Evolutionary conservation across 2,888 invertebrate species (phyloP).

Genomic region (Tinea pellionella): DNA sequence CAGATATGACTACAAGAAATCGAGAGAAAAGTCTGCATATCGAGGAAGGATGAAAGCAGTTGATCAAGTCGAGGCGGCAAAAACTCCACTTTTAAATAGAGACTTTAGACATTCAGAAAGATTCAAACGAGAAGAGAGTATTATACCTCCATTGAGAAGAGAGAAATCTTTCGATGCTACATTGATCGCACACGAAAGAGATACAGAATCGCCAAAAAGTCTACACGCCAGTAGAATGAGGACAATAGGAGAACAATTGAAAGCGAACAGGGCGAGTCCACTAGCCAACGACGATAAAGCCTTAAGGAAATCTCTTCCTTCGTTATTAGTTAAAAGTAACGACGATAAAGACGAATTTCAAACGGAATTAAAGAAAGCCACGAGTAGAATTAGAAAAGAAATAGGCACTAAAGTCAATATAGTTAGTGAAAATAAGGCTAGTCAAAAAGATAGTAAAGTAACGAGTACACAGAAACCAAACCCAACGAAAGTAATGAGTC

Average conservation of each 20-base stretch:
- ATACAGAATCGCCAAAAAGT: constrained; percentile 43
- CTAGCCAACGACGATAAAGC: constrained; percentile 45
- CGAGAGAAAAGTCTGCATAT: constrained; percentile 57
- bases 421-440: constrained; percentile 59
- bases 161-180: constrained; percentile 64
- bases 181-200: constrained; percentile 42
- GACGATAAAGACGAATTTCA: constrained; percentile 69
- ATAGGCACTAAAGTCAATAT: constrained; percentile 52
- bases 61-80: constrained; percentile 49
- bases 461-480: constrained; percentile 40
- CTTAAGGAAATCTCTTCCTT: constrained; percentile 66
- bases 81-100: constrained; percentile 54
- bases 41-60: constrained; percentile 60
- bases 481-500: constrained; percentile 55
- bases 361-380: constrained; percentile 62
- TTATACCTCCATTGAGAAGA: constrained; percentile 50
- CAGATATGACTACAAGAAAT: constrained; percentile 58
- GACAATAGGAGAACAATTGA: constrained; percentile 42
- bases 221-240: constrained; percentile 44
- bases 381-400: constrained; percentile 61
- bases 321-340: constrained; percentile 58
- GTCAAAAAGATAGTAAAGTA: constrained; percentile 43
- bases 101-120: constrained; percentile 63
- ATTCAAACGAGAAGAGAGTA: constrained; percentile 49
- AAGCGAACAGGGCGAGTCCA: constrained; percentile 37